Percentiles rank a stretch among this genome's conserved stretches.
These are phyloP conservation scores for Nyctalus aviator DNA, from an alignment of 2,797 vertebrate genomes.

Conservation along the genomic window DNA sequence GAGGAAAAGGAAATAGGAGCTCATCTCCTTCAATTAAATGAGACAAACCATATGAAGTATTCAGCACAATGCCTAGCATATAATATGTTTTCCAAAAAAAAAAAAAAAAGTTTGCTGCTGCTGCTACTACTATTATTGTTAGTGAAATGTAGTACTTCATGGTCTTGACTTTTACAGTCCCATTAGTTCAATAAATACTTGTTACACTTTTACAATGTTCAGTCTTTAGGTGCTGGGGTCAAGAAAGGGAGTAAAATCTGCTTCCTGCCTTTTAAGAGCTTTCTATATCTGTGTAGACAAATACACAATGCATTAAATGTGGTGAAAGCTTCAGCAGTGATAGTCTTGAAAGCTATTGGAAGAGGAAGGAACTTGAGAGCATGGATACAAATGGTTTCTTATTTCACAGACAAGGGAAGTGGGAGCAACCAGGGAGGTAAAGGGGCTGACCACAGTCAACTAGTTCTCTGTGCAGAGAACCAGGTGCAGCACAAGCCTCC, in stretches of 20 bases:
- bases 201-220: background rate
- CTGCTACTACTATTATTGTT: background rate
- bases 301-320: background rate
- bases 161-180: background rate
- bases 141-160: background rate
- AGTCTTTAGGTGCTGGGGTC: background rate
- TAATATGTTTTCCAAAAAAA: background rate
- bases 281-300: background rate
- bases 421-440: background rate
- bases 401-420: background rate
- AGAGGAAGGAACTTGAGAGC: background rate
- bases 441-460: background rate
- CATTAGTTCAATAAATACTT: background rate
- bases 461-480: background rate
- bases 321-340: background rate
- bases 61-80: background rate
- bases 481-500: background rate
- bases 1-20: background rate
- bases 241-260: background rate
- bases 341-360: background rate
- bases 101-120: background rate
- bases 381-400: background rate
- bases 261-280: constrained; percentile 3
- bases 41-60: background rate
- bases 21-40: constrained; percentile 1